Base-by-base conservation (phyloP, 2,888 invertebrate species). In the Ophonus ardosiacus region DNA sequence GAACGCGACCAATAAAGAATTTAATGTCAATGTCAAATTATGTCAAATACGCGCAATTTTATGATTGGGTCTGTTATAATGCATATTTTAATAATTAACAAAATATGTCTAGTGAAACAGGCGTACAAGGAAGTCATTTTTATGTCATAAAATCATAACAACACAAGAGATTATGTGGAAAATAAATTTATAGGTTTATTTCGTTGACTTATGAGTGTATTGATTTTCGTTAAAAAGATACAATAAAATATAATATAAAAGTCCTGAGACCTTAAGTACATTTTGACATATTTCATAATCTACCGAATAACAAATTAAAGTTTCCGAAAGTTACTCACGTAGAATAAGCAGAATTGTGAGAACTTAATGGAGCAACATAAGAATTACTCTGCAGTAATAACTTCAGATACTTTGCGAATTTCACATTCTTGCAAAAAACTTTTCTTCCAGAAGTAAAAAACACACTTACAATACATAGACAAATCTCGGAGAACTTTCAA, bases 291-390 rank as follows among this genome's bases (percentile, higher is more conserved):
- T 51, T 51, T 51, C 43, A 51, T 51, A 51, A 51, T 51, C 43
- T 13, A 13, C 43, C 43, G 10, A 51, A 51, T 51, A 51, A 51
- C 43, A 63, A 63, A 63, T 63, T 63, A 63, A 63, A 63, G 63
- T 63, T 63, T 63, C 18, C 10, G 0, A 21, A 21, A 38, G 38
- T 68, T 38, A 15, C 31, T 38, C 68, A 38, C 10, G 68, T 31
- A 31, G 68, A 68, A 68, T 68, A 68, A 68, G 68, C 15, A 68
- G 68, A 68, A 68, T 68, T 68, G 38, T 68, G 15, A 68, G 15
- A 38, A 68, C n/a, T 68, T 38, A 68, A 68, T 68, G 68, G 38
- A 68, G 38, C 68, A 68, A 68, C 38, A 68, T 68, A 68, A 68
- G 68, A 68, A 68, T 68, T 68, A 68, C 68, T 40, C 15, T 68